Conservation (phyloP, 1,140 invertebrate genomes). For the Muscidifurax raptorellus region DNA sequence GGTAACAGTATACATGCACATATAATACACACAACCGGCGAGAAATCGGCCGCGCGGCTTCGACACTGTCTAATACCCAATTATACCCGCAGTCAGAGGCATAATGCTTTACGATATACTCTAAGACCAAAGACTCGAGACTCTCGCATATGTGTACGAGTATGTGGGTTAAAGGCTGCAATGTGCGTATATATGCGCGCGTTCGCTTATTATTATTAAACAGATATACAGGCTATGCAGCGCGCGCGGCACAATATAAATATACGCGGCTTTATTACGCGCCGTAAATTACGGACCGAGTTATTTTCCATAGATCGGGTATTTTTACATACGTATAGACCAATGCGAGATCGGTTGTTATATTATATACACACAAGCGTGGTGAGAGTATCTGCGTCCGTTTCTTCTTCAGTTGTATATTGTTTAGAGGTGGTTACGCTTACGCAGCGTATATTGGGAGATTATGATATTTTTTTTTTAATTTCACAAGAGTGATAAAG, state of each 20-base stretch:
- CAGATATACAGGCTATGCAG: not conserved
- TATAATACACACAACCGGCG: not conserved
- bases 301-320: conserved; percentile 56
- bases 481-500: no score
- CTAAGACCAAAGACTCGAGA: conserved; percentile 1
- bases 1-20: not conserved
- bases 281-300: conserved; percentile 52
- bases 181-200: conserved; percentile 3
- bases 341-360: not conserved
- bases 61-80: conserved; percentile 40
- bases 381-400: conserved; percentile 25
- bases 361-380: conserved; percentile 4
- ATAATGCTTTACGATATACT: conserved; percentile 4
- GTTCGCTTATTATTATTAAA: not conserved
- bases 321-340: conserved; percentile 46
- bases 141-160: not conserved
- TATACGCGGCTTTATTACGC: conserved; percentile 56
- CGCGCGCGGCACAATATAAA: conserved; percentile 36
- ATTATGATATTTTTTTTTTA: no score
- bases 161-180: conserved; percentile 32
- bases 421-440: no score
- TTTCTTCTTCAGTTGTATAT: conserved; percentile 1
- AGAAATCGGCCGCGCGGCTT: not conserved
- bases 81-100: conserved; percentile 22
- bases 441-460: no score